Evolutionary conservation across 2,888 invertebrate species (phyloP), one percentile per base, ranked within the genome.

Genomic region (Parnassius glacialis): DNA sequence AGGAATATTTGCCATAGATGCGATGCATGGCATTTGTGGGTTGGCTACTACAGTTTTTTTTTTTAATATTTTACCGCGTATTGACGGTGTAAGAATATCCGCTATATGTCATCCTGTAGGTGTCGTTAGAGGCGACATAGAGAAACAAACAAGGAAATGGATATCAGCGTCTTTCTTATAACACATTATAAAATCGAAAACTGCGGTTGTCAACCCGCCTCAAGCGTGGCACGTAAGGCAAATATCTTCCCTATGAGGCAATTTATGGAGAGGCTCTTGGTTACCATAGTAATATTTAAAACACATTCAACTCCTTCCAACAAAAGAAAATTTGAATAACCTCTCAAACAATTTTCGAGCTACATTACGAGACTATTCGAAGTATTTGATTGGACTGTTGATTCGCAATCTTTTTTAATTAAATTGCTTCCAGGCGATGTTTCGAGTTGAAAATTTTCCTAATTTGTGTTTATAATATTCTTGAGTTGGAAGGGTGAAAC

Each of bases 241-340:
- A 11, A 47, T 11, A 5, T n/a, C 13, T 13, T 9, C 47, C 9
- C 5, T 43, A 11, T 43, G 43, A 11, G 43, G 10, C 10, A 43
- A 43, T 43, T 10, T 10, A 11, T 43, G 43, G 43, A 43, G 43
- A 43, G 0, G 11, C 43, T 2, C 43, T 11, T 43, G 3, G 9
- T 43, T 47, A 47, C 12, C 1, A 13, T 12, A 13, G 3, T 47
- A 47, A n/a, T 47, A n/a, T 13, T 9, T 9, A 47, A n/a, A 47
- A 47, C 5, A n/a, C 13, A 9, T 47, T 47, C 12, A n/a, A 41
- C 34, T 34, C 7, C 5, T 34, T 34, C 2, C 34, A 41, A 13
- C 13, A 57, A 72, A 71, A 73, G 74, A 73, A 70, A 71, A 75
- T 76, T 80, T 75, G 1, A 78, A 75, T 74, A 78, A 79, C 72